phyloP scores from a whole-genome alignment of 2,888 invertebrate species.

The Drosophila quasianomalipes region DNA sequence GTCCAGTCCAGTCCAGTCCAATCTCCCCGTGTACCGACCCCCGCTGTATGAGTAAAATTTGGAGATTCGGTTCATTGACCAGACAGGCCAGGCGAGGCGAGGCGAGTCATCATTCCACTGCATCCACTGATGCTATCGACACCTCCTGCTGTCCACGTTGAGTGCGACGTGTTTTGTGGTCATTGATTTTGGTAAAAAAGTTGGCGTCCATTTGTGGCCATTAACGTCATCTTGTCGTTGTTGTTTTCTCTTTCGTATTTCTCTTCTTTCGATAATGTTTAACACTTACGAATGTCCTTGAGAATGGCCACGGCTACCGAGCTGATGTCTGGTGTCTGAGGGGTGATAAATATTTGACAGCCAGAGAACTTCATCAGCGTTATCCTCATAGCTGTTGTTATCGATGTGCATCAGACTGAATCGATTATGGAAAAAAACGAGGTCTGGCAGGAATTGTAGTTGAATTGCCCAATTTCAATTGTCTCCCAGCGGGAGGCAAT shows the following conservation, averaged over 20 bases:
- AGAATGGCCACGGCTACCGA: constrained; percentile 33
- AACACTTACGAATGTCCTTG: constrained; percentile 68
- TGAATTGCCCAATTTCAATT: constrained; percentile 15
- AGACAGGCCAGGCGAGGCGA: constrained; percentile 35
- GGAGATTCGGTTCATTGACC: constrained; percentile 69
- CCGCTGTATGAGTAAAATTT: not conserved
- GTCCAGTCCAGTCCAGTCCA: not conserved
- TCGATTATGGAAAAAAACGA: constrained; percentile 26
- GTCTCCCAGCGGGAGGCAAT: constrained; percentile 10
- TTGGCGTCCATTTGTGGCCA: constrained; percentile 34
- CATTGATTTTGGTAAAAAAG: constrained; percentile 20
- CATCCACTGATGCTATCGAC: constrained; percentile 22
- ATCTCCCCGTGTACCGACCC: not conserved
- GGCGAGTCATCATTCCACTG: constrained; percentile 35
- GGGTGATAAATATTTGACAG: constrained; percentile 43
- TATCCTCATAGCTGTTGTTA: constrained; percentile 34
- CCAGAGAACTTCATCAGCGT: constrained; percentile 36
- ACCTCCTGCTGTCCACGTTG: constrained; percentile 26
- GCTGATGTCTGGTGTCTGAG: not conserved
- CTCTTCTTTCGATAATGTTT: constrained; percentile 38
- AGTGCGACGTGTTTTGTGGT: constrained; percentile 22
- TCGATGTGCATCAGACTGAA: constrained; percentile 47
- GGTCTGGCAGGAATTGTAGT: constrained; percentile 33
- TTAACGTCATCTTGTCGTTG: not conserved
- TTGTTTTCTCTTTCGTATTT: not conserved